Conservation (phyloP, 1,140 invertebrate species). For the Metopolophium dirhodum region DNA sequence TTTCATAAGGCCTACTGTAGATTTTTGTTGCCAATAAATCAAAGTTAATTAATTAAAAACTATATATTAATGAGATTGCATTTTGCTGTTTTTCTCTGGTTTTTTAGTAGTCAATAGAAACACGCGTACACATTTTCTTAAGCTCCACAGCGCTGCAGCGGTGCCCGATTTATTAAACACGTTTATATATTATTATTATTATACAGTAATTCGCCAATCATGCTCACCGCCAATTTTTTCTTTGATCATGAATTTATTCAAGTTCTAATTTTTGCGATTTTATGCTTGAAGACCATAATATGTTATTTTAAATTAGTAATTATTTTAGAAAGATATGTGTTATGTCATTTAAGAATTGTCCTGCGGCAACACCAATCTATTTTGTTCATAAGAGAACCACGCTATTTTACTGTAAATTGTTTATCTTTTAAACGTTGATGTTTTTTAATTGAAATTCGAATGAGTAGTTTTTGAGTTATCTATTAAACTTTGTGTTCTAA, state of each 20-base stretch:
- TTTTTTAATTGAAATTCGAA: background rate
- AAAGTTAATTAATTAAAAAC: background rate
- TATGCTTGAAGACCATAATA: no score
- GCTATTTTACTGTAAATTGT: background rate
- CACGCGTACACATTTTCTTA: background rate
- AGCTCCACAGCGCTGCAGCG: background rate
- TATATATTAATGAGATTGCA: background rate
- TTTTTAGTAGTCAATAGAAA: background rate
- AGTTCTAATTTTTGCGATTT: background rate
- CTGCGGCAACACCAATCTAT: no score
- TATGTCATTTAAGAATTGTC: no score
- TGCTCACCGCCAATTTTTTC: background rate
- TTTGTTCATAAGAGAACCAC: no score
- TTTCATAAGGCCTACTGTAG: background rate
- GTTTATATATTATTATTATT: no score
- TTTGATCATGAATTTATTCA: background rate
- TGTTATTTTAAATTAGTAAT: no score
- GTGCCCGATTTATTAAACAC: background rate
- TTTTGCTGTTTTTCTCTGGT: background rate
- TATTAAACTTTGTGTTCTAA: background rate
- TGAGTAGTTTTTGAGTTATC: background rate
- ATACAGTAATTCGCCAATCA: background rate
- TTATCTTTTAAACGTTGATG: background rate
- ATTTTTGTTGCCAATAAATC: background rate
- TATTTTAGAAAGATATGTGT: no score